Evolutionary conservation across 2,797 vertebrate genomes (phyloP), one percentile per base, ranked within the genome.

Genomic region (Melanotaenia maccullochi): DNA sequence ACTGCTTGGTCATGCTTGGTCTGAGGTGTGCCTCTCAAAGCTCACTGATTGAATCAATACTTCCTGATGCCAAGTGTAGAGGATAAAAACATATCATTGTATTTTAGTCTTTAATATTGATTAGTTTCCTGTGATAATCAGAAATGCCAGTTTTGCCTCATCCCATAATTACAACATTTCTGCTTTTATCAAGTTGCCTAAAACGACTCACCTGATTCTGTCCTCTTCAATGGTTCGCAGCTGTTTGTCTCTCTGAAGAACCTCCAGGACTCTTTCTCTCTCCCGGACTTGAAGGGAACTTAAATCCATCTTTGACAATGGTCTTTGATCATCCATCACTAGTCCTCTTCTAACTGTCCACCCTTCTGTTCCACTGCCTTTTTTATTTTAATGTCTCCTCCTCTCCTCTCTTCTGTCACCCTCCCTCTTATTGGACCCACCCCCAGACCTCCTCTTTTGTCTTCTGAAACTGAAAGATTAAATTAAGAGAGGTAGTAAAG

Each of bases 221-320:
- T 96, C 95, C 16, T 97, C 95, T n/a, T 99, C 97, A 0, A 76
- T 70, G 65, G 83, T 92, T 1, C 95, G 95, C 64, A 99, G 86
- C 11, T 90, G 79, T 83, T 92, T 95, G 81, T 98, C 97, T 72
- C 97, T 94, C 76, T 91, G 91, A 5, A 99, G 93, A 52, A 99
- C 97, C 71, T 96, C 93, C 68, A 99, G 88, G 51, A 99, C 85
- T 65, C 79, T 79, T 20, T 97, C 93, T 59, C 77, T 92, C 59
- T 99, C 97, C 71, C 92, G 3, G 49, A 89, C 93, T 74, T 96
- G 95, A 69, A 98, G 94, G 28, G 93, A 84, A 79, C 89, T 91
- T 52, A 98, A 89, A 69, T 94, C 94, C 89, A 96, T 93, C 74
- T 89, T 90, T 16, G 47, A 52, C 3, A 14, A 4, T 9, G 2